Base-by-base conservation (phyloP, 2,888 invertebrate species). In the Pocota personata region DNA sequence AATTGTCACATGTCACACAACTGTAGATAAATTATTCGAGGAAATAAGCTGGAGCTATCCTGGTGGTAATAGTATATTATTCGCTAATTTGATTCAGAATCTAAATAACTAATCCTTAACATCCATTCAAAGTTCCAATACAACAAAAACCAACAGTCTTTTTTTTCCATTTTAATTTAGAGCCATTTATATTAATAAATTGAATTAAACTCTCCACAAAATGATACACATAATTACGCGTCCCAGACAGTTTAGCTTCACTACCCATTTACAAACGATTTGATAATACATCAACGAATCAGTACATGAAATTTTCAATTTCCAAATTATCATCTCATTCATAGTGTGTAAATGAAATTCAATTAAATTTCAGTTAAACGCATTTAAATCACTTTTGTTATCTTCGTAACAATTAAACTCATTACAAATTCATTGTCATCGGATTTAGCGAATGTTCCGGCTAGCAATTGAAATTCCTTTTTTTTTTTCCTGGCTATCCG, bases 401-500 rank as follows among this genome's bases (percentile, higher is more conserved):
- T 67, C 32, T 37, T 48, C 21, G 58, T 27, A 58, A 64, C 57
- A 77, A 66, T 77, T 58, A 82, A 52, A 52, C 52, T 82, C 46
- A 66, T 75, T 71, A 82, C 76, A 55, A 21, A 76, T 76, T 76
- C 69, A 76, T 71, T 75, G 75, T 82, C 82, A 82, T 67, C 66
- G 24, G 52, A 50, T 48, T 60, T 67, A 27, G 32, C 57, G 35
- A 78, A 78, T 62, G 37, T 27, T 48, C 14, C 27, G 1, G 1
- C 14, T 19, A 10, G 2, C 35, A 21, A 35, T 62, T 48, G 43
- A 55, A 14, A 43, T 40, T 40, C 4, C 30, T 8, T 52, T 43
- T 64, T 35, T 40, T 32, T 32, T 21, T 8, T 24, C 14, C 32
- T 35, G 4, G 7, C 19, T 21, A 37, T 46, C 35, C 10, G 21